Evolutionary conservation across 2,797 vertebrate species (phyloP).

Genomic region (Gadopsis bispinosus): DNA sequence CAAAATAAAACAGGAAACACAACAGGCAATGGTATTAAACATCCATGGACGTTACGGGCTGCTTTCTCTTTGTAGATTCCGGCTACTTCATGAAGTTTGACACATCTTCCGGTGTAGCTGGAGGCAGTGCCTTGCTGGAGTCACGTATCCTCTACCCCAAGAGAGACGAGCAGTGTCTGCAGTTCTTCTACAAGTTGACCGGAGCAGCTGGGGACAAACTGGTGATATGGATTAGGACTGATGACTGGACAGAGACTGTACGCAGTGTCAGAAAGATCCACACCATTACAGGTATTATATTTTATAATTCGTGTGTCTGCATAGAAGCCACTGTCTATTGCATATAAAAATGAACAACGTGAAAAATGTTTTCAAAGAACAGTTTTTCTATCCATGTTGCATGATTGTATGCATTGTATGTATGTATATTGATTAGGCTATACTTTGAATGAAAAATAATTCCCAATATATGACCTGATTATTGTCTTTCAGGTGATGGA

Average conservation of each 20-base stretch:
- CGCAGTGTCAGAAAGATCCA: conserved; percentile 85
- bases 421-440: no score
- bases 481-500: conserved; percentile 77
- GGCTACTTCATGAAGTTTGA: conserved; percentile 91
- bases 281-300: conserved; percentile 87
- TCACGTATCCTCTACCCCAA: conserved; percentile 92
- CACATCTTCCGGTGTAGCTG: conserved; percentile 72
- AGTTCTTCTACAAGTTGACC: conserved; percentile 92
- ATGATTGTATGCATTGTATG: no score
- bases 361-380: background rate
- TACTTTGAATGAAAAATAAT: background rate
- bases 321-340: no score
- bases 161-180: conserved; percentile 89
- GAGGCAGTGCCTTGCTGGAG: conserved; percentile 87
- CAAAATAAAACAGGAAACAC: no score
- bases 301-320: background rate
- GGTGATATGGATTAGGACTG: conserved; percentile 87
- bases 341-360: background rate
- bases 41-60: no score
- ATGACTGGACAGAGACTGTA: conserved; percentile 87
- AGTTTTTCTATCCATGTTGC: background rate
- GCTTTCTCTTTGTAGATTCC: conserved; percentile 77
- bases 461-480: background rate
- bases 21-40: no score
- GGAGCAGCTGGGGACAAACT: conserved; percentile 85